phyloP scores from a whole-genome alignment of 2,888 invertebrate genomes.

The Cryptocephalus moraei region DNA sequence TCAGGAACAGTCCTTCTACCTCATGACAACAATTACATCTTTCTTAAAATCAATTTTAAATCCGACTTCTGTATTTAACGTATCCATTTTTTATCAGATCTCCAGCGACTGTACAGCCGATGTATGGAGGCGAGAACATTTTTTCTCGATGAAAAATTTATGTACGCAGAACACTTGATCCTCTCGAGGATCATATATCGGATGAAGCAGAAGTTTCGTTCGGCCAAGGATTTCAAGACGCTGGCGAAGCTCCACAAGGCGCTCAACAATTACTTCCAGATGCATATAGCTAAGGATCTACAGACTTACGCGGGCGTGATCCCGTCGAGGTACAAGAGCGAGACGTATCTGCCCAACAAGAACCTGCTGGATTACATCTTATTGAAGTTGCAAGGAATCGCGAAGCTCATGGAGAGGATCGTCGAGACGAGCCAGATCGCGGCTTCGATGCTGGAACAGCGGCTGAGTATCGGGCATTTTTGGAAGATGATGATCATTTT shows the following conservation, averaged over 20 bases:
- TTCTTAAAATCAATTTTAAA: too few relatives aligned
- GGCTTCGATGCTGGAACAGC: conserved; percentile 30
- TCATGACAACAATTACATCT: too few relatives aligned
- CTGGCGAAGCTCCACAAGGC: conserved; percentile 39
- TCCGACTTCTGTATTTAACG: too few relatives aligned
- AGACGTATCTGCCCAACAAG: conserved; percentile 34
- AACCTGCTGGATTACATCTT: conserved; percentile 41
- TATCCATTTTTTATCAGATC: too few relatives aligned
- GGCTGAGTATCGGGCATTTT: conserved; percentile 38
- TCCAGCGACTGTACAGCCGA: too few relatives aligned
- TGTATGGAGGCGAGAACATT: background rate
- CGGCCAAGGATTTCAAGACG: conserved; percentile 40
- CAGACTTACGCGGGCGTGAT: conserved; percentile 18
- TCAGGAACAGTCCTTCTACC: too few relatives aligned
- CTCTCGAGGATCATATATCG: conserved; percentile 24
- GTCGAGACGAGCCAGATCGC: conserved; percentile 31
- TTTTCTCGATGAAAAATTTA: background rate
- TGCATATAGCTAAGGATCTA: conserved; percentile 29
- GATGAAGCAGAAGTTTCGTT: conserved; percentile 41
- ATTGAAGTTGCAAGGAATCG: conserved; percentile 39
- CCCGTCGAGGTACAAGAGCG: conserved; percentile 11
- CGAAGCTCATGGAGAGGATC: conserved; percentile 36
- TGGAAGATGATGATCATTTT: conserved; percentile 37
- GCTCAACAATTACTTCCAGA: conserved; percentile 34
- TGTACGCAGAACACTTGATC: conserved; percentile 34